Base-by-base conservation (phyloP, 2,888 invertebrate species). In the Schizotus pectinicornis region DNA sequence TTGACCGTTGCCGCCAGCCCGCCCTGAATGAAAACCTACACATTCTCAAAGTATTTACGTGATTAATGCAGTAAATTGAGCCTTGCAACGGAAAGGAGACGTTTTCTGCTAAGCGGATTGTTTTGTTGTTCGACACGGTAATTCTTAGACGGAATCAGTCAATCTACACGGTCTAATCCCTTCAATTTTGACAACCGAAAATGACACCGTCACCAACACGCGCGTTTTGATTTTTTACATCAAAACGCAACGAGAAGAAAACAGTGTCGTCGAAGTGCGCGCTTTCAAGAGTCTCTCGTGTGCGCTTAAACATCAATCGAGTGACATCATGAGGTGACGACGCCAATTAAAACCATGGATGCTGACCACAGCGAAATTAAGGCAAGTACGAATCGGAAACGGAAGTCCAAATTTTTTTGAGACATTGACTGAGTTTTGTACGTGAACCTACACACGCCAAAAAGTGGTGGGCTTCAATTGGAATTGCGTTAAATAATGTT, bases 21-120 rank as follows among this genome's bases (percentile, higher is more conserved):
- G 79, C 77, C 79, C 79, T 79, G 78, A 79, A 80, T 79, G 79
- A 79, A 79, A 79, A 77, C 80, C 80, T 77, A 80, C 80, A 78
- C 80, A 77, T 76, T 78, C 76, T 76, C 74, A 69, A 74, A 75
- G 77, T 78, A 79, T 80, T 78, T 78, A 78, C 77, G 76, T 79
- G 79, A 80, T 80, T 79, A 79, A 80, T 79, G 76, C 79, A 79
- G 78, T 77, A 77, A 80, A 79, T 78, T 79, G 78, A 79, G 73
- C 72, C 78, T 74, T 77, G 77, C 74, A 74, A 73, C 72, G 70
- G 72, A 74, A 74, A 71, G 68, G 70, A 74, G 73, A 73, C 71
- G 73, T 70, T 73, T 72, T 69, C 67, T 69, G 66, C 55, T 61
- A 58, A 61, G 65, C 67, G 62, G 50, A 58, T 56, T 51, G 43